Conservation (phyloP, 2,888 invertebrate genomes). For the Drosophila diplacantha region DNA sequence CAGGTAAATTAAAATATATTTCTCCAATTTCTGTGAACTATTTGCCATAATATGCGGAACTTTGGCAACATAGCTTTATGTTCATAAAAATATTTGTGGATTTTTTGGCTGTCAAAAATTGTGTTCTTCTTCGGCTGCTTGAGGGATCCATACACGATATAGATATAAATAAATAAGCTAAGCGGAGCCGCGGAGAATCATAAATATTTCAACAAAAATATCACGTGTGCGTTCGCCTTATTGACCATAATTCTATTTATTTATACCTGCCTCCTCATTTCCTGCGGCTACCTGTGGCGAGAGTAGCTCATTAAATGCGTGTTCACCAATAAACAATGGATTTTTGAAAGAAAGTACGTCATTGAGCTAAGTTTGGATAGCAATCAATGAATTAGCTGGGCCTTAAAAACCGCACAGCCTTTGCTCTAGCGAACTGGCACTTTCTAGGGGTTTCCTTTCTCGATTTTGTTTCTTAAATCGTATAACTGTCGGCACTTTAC, state of each 20-base stretch:
- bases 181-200: slow-evolving; percentile 30
- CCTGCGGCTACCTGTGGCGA: slow-evolving; percentile 53
- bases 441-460: slow-evolving; percentile 5
- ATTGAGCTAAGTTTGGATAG: slow-evolving; percentile 20
- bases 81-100: slow-evolving; percentile 29
- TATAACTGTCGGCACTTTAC: slow-evolving; percentile 21
- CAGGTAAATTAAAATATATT: slow-evolving; percentile 31
- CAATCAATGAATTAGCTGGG: slow-evolving; percentile 9
- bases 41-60: slow-evolving; percentile 12
- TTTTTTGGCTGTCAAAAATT: slow-evolving; percentile 26
- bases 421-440: neutral
- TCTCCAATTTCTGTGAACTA: slow-evolving; percentile 19
- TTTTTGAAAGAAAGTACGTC: slow-evolving; percentile 46
- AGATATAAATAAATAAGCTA: slow-evolving; percentile 44
- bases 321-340: slow-evolving; percentile 48
- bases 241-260: slow-evolving; percentile 53
- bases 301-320: slow-evolving; percentile 55
- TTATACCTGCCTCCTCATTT: slow-evolving; percentile 41
- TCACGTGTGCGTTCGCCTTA: slow-evolving; percentile 56
- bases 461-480: slow-evolving; percentile 1
- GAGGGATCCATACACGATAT: neutral
- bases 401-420: neutral
- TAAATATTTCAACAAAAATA: slow-evolving; percentile 50
- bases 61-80: slow-evolving; percentile 5
- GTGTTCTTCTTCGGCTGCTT: slow-evolving; percentile 2